Evolutionary conservation across 2,113 vertebrate species (phyloP).

Genomic region (Orcinus orca): DNA sequence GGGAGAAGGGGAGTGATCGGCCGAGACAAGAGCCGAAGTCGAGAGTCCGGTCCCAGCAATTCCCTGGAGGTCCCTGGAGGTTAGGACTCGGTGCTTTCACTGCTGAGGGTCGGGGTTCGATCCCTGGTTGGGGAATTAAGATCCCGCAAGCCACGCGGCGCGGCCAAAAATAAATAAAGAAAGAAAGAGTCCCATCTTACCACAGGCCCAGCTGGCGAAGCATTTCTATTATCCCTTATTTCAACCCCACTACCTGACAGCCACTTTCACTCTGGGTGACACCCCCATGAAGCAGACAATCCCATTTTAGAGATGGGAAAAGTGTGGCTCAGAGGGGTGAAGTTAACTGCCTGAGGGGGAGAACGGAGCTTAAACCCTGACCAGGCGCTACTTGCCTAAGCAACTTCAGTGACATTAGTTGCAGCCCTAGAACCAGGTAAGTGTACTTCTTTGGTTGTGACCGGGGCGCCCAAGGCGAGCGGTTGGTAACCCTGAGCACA

Average conservation of each 20-base stretch:
- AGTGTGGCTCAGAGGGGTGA: not conserved
- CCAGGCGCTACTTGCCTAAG: not conserved
- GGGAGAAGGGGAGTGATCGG: not conserved
- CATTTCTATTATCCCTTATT: not conserved
- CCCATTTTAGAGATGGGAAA: not conserved
- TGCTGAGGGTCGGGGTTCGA: no score
- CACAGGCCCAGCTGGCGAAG: not conserved
- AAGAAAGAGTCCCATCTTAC: not conserved
- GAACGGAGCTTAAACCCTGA: not conserved
- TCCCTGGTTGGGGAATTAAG: no score
- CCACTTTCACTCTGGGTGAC: not conserved
- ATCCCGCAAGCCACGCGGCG: no score
- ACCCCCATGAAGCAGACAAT: not conserved
- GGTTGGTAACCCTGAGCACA: not conserved
- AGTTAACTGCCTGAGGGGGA: not conserved
- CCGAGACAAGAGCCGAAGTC: not conserved
- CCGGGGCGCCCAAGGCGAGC: not conserved
- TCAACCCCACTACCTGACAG: not conserved
- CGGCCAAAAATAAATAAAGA: no score
- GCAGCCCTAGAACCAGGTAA: not conserved
- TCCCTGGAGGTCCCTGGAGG: no score
- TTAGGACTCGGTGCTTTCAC: no score
- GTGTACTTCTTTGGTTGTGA: not conserved
- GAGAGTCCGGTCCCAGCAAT: not conserved
- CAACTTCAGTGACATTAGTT: not conserved